Evolutionary conservation across 2,888 invertebrate species (phyloP).

Genomic region (Epiblema foenella): DNA sequence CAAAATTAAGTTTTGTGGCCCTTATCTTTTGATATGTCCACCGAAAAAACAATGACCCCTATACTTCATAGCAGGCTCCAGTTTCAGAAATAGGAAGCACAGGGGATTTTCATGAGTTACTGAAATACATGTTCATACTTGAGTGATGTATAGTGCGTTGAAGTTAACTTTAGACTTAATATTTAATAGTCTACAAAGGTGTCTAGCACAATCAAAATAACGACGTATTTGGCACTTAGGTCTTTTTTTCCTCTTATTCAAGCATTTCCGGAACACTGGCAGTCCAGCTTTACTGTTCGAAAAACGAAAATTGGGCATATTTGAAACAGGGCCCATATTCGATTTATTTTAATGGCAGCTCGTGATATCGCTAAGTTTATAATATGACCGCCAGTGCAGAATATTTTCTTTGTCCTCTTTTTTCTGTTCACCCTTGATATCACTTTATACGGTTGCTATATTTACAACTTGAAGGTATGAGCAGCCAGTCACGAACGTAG

Average conservation of each 20-base stretch:
- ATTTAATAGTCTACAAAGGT: conserved; percentile 9
- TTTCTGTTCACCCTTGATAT: too few species aligned
- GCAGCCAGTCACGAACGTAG: conserved; percentile 7
- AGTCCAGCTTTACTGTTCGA: neutral
- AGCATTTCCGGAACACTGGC: conserved; percentile 31
- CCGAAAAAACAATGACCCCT: too few species aligned
- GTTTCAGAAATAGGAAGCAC: neutral
- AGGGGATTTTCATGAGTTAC: neutral
- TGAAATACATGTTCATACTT: too few species aligned
- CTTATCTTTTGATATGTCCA: too few species aligned
- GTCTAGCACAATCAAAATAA: conserved; percentile 47
- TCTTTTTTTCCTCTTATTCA: conserved; percentile 53
- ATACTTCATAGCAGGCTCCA: neutral
- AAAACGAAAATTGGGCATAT: too few species aligned
- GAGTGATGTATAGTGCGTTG: neutral
- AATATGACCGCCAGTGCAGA: too few species aligned
- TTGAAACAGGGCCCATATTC: too few species aligned
- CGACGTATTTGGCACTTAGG: conserved; percentile 78
- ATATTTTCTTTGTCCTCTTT: too few species aligned
- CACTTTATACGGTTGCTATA: too few species aligned
- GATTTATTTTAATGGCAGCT: too few species aligned
- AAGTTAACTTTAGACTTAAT: neutral
- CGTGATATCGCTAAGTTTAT: too few species aligned
- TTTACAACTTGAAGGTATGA: conserved; percentile 2
- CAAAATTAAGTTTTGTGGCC: too few species aligned